Base-by-base conservation (phyloP, 2,888 invertebrate genomes). In the Acholoe squamosa region DNA sequence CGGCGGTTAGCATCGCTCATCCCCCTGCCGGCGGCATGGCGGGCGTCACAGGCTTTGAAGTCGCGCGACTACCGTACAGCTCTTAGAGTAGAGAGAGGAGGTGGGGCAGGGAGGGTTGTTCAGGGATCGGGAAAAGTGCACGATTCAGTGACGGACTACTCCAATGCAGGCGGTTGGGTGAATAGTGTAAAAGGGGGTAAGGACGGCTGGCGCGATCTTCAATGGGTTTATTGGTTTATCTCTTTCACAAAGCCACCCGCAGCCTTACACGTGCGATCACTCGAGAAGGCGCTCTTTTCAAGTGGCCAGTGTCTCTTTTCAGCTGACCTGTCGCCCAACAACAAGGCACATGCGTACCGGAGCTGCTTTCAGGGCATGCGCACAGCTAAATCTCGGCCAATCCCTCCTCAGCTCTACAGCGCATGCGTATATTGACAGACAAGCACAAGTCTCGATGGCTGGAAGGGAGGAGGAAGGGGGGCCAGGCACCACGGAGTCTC, bases 171-270 rank as follows among this genome's bases (percentile, higher is more conserved):
- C 80, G 33, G 76, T 16, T 76, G 76, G 76, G 76, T 76, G 76
- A 76, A 31, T 76, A 31, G 61, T n/a, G 61, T n/a, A 61, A 25
- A 25, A 61, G 61, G 76, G 80, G 80, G 80, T 43, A n/a, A 43
- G 80, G 80, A 43, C n/a, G 80, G 3, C 34, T 80, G 80, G 86
- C 84, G 54, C 52, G 54, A 76, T 86, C 43, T 86, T 86, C 54
- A 86, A 86, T 86, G 54, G 86, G 31, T 54, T 86, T 86, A 86
- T 86, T 86, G 86, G 86, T 86, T 86, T 52, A 86, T 86, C 86
- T 54, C 86, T 86, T 86, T 54, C 86, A 86, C 80, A 80, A 80
- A 80, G 80, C 80, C 80, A 33, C 80, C 80, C 14, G 16, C 80
- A 16, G 0, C 80, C 80, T 28, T 31, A 80, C 80, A 80, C 80